Percentiles rank a stretch among this genome's conserved stretches.
These are phyloP conservation scores for Melanerpes formicivorus DNA, from an alignment of 2,113 vertebrate genomes.

Conservation along the genomic window DNA sequence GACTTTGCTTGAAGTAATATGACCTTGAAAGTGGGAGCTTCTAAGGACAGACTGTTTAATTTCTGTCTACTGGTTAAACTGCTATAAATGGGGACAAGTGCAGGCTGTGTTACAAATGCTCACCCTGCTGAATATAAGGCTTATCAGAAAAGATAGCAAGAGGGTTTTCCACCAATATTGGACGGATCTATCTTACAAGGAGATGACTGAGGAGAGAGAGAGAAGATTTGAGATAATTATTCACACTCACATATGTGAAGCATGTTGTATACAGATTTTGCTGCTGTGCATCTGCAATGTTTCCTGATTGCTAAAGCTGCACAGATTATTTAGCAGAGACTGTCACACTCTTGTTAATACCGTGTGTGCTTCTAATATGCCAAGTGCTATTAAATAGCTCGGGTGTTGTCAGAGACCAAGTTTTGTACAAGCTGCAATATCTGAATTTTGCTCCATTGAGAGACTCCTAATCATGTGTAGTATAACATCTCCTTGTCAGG, in stretches of 20 bases:
- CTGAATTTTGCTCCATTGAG: not conserved
- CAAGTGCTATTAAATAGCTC: not conserved
- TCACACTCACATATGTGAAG: not conserved
- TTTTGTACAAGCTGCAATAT: slow-evolving; percentile 1
- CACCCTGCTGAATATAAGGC: not conserved
- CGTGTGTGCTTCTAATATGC: not conserved
- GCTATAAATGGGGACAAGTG: not conserved
- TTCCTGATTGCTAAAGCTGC: not conserved
- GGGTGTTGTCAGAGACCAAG: not conserved
- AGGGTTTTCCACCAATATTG: not conserved
- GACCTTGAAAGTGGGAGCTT: not conserved
- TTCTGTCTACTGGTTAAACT: not conserved
- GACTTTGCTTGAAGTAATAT: not conserved
- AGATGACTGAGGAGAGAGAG: not conserved
- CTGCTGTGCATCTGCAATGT: not conserved
- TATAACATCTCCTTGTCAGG: not conserved
- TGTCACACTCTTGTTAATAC: slow-evolving; percentile 1
- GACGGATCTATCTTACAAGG: not conserved
- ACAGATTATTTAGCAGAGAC: slow-evolving; percentile 1
- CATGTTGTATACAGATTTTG: not conserved
- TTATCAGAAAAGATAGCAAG: not conserved
- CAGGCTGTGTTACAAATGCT: not conserved
- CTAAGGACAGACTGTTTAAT: not conserved
- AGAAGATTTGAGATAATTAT: not conserved
- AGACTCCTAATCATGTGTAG: not conserved